Percentiles rank a stretch among this genome's conserved stretches.
Evolutionary conservation across 2,113 vertebrate species (phyloP).

Genomic region (Oncorhynchus nerka): DNA sequence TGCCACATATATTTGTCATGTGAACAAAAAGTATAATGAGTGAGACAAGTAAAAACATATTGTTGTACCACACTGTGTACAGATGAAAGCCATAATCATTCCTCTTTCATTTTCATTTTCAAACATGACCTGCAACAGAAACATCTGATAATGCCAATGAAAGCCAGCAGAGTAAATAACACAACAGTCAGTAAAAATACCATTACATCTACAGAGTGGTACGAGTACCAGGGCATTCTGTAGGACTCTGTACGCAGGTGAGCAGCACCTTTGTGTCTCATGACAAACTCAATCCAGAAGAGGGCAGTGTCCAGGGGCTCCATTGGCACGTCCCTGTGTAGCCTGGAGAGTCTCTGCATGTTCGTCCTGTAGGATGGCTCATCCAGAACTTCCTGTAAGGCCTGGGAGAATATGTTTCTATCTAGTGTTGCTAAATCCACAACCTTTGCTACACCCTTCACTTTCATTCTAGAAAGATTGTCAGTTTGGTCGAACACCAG

Average conservation of each 20-base stretch:
- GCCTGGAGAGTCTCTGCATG: constrained; percentile 70
- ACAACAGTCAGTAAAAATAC: constrained; percentile 22
- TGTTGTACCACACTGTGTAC: too few species aligned
- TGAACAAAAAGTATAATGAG: too few species aligned
- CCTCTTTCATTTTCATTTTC: too few species aligned
- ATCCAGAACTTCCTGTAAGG: constrained; percentile 57
- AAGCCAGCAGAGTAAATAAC: too few species aligned
- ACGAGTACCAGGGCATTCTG: constrained; percentile 64
- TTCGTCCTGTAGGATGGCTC: constrained; percentile 65
- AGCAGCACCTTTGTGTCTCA: constrained; percentile 6
- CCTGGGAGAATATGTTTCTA: constrained; percentile 51
- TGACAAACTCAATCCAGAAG: too few species aligned
- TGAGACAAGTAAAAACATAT: too few species aligned
- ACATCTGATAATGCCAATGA: too few species aligned
- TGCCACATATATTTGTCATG: too few species aligned
- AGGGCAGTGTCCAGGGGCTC: too few species aligned
- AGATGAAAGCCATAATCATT: too few species aligned
- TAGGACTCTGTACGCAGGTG: constrained; percentile 66
- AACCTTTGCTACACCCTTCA: constrained; percentile 58
- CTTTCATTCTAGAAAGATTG: constrained; percentile 63
- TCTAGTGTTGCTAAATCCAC: constrained; percentile 43
- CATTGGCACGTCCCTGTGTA: too few species aligned
- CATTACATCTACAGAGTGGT: constrained; percentile 59
- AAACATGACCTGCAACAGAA: constrained; percentile 3
- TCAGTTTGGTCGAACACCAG: constrained; percentile 67